A percentile compares a stretch with the other conserved stretches of the same genome.
Conservation (phyloP, 2,797 vertebrate species). For the Botia kubotai region DNA sequence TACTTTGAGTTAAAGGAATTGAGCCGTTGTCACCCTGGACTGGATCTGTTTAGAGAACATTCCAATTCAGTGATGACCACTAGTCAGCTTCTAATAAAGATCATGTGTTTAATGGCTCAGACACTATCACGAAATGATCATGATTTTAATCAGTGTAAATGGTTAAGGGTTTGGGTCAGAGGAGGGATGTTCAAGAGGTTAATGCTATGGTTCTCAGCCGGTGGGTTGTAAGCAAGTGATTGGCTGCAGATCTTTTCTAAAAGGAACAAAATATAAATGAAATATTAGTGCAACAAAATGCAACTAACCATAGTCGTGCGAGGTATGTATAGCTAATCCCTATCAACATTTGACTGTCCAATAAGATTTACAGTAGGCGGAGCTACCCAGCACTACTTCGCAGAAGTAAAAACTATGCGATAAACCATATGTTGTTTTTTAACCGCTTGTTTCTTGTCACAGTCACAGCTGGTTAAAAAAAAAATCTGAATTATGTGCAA, state of each 20-base stretch:
- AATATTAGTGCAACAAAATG: not conserved
- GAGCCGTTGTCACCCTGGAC: slow-evolving; percentile 11
- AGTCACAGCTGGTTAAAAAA: too few relatives aligned
- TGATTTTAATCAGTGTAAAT: slow-evolving; percentile 32
- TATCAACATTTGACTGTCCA: too few relatives aligned
- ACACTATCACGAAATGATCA: not conserved
- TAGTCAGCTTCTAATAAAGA: slow-evolving; percentile 38
- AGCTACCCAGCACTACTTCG: too few relatives aligned
- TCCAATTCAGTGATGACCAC: slow-evolving; percentile 17
- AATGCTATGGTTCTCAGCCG: not conserved
- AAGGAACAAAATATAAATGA: not conserved
- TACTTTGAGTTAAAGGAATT: slow-evolving; percentile 51
- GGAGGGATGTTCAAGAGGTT: slow-evolving; percentile 8
- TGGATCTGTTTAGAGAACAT: slow-evolving; percentile 18
- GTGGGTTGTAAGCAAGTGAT: not conserved
- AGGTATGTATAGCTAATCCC: too few relatives aligned
- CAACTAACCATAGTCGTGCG: not conserved
- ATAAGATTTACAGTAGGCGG: too few relatives aligned
- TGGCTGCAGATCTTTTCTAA: not conserved
- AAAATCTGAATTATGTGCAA: too few relatives aligned
- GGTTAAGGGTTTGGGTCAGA: slow-evolving; percentile 4
- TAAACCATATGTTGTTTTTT: too few relatives aligned
- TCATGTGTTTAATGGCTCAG: slow-evolving; percentile 13
- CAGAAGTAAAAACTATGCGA: too few relatives aligned
- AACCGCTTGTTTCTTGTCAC: too few relatives aligned